phyloP scores from a whole-genome alignment of 2,113 vertebrate genomes.

The Echinops telfairi region DNA sequence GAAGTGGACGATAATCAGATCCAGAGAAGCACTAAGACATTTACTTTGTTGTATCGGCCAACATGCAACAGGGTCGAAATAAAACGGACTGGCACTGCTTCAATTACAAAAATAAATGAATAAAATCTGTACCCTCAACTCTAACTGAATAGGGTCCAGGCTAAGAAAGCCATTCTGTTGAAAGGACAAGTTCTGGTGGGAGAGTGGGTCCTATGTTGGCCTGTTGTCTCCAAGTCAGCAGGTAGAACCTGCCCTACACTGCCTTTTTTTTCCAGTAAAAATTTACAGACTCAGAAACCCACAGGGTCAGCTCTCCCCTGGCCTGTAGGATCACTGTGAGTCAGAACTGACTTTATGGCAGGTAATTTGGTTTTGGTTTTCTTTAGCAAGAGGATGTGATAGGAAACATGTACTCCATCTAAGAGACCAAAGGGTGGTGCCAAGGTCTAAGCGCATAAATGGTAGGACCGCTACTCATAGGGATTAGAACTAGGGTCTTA shows the following conservation, averaged over 20 bases:
- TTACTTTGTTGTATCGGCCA: background rate
- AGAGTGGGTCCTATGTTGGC: too few relatives aligned
- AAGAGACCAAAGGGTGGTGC: background rate
- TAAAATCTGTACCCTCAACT: background rate
- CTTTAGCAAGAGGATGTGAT: background rate
- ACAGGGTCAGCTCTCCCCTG: too few relatives aligned
- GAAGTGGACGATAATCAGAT: slow-evolving; percentile 3
- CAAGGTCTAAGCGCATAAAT: background rate
- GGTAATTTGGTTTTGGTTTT: background rate
- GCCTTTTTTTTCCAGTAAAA: too few relatives aligned
- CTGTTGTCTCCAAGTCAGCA: too few relatives aligned
- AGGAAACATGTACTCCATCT: background rate
- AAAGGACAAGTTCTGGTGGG: background rate
- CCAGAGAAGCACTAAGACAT: background rate
- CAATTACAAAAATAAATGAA: background rate
- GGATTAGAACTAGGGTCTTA: background rate
- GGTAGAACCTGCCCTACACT: too few relatives aligned
- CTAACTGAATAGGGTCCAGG: background rate
- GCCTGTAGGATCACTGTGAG: too few relatives aligned
- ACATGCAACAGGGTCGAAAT: background rate
- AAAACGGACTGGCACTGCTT: background rate
- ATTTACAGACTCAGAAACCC: too few relatives aligned
- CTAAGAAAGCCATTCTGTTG: background rate
- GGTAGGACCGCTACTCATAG: background rate
- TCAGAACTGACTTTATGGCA: too few relatives aligned